A percentile compares a stretch with the other conserved stretches of the same genome.
These are phyloP conservation scores for Drosophila biarmipes DNA, from an alignment of 1,140 invertebrate species.

Conservation along the genomic window DNA sequence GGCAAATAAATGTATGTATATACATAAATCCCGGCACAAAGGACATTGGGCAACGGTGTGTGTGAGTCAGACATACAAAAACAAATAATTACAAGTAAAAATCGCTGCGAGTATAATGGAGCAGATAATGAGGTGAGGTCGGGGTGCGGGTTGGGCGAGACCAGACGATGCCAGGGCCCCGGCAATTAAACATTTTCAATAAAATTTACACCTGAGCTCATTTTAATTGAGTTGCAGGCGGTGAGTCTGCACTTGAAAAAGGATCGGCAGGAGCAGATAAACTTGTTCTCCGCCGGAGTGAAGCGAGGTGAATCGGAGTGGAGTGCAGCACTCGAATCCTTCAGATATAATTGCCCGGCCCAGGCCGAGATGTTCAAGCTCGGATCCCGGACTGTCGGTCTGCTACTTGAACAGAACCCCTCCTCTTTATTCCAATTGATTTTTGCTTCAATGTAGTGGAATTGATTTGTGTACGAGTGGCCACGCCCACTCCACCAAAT, in stretches of 20 bases:
- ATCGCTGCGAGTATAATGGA: constrained; percentile 71
- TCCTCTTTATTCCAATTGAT: constrained; percentile 62
- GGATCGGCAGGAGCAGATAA: constrained; percentile 61
- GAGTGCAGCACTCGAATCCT: constrained; percentile 54
- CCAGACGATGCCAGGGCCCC: constrained; percentile 54
- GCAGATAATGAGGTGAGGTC: constrained; percentile 71
- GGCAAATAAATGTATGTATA: constrained; percentile 59
- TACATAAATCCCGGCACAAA: constrained; percentile 60
- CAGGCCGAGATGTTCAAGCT: constrained; percentile 39
- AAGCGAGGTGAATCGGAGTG: constrained; percentile 10
- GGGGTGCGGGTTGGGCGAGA: constrained; percentile 2
- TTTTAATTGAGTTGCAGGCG: constrained; percentile 80
- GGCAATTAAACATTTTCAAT: constrained; percentile 82
- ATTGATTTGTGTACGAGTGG: constrained; percentile 74
- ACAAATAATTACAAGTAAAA: constrained; percentile 83
- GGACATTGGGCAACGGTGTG: constrained; percentile 66
- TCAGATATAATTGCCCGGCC: constrained; percentile 72
- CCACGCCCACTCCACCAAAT: constrained; percentile 70
- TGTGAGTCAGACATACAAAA: constrained; percentile 71
- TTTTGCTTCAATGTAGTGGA: constrained; percentile 80
- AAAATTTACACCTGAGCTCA: constrained; percentile 83
- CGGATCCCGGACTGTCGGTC: constrained; percentile 26
- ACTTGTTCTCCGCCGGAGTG: constrained; percentile 52
- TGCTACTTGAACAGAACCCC: constrained; percentile 21
- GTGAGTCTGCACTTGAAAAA: constrained; percentile 59